Evolutionary conservation across 2,797 vertebrate species (phyloP).

Genomic region (Adrianichthys oophorus): DNA sequence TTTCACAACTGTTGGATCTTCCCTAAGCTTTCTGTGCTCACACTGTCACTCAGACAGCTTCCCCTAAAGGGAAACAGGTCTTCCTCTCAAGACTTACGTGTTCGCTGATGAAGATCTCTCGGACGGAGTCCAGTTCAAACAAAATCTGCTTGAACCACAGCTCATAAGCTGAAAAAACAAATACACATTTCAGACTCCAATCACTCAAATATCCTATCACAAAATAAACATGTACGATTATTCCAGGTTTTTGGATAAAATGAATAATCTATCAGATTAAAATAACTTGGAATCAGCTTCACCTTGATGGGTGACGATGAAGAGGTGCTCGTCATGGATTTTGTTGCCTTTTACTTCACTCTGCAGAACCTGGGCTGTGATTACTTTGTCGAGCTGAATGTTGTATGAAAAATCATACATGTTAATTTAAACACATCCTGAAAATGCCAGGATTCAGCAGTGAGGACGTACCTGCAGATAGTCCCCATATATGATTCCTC

Average conservation of each 20-base stretch:
- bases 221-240: no score
- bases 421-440: neutral
- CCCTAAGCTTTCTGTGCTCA: neutral
- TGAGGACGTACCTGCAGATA: conserved; percentile 84
- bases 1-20: conserved; percentile 2
- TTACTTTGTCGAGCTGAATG: conserved; percentile 88
- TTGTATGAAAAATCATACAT: conserved; percentile 18
- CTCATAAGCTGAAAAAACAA: conserved; percentile 85
- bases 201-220: neutral
- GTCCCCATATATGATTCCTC: conserved; percentile 88
- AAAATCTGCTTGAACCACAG: conserved; percentile 98
- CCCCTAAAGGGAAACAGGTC: neutral
- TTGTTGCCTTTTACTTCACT: conserved; percentile 92
- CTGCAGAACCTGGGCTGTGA: conserved; percentile 89
- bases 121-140: conserved; percentile 94
- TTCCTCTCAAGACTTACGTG: conserved; percentile 81
- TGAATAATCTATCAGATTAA: no score
- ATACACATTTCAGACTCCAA: no score
- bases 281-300: conserved; percentile 15
- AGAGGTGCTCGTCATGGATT: conserved; percentile 97
- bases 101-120: conserved; percentile 90
- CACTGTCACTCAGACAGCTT: neutral
- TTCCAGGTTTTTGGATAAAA: no score
- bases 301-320: conserved; percentile 99
- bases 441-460: neutral